A percentile compares a stretch with the other conserved stretches of the same genome.
Conservation (phyloP, 2,113 vertebrate species). For the Sisor rabdophorus region DNA sequence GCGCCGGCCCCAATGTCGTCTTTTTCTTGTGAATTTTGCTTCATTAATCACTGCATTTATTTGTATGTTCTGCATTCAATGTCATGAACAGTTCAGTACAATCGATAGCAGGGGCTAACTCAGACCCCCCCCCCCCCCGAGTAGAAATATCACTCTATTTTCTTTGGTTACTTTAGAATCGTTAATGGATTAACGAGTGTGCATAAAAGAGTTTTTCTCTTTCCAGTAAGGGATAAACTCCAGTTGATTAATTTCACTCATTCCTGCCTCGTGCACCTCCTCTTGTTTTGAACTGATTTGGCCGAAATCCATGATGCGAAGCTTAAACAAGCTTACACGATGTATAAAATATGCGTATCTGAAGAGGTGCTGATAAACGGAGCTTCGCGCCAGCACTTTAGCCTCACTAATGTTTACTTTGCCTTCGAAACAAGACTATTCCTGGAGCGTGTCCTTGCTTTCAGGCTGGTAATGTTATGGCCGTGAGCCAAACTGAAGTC, state of each 20-base stretch:
- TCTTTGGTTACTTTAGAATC: neutral
- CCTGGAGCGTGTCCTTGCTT: slow-evolving; percentile 14
- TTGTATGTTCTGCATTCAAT: too few relatives aligned
- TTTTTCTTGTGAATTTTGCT: too few relatives aligned
- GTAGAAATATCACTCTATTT: too few relatives aligned
- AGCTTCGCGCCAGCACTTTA: neutral
- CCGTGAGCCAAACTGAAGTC: neutral
- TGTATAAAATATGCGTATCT: neutral
- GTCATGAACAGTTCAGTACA: too few relatives aligned
- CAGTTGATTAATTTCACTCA: slow-evolving; percentile 17
- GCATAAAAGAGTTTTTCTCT: neutral
- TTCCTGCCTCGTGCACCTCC: neutral
- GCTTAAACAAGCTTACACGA: neutral
- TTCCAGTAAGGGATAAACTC: slow-evolving; percentile 20
- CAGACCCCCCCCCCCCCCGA: too few relatives aligned
- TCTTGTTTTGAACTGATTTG: neutral
- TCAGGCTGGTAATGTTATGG: neutral
- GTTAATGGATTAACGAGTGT: neutral
- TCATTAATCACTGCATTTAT: too few relatives aligned
- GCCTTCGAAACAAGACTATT: neutral
- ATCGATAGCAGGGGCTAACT: too few relatives aligned
- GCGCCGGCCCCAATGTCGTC: too few relatives aligned
- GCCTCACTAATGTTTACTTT: neutral
- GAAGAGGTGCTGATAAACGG: neutral
- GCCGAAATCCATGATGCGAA: neutral